Conservation (phyloP, 2,888 invertebrate species). For the Buathra laborator region DNA sequence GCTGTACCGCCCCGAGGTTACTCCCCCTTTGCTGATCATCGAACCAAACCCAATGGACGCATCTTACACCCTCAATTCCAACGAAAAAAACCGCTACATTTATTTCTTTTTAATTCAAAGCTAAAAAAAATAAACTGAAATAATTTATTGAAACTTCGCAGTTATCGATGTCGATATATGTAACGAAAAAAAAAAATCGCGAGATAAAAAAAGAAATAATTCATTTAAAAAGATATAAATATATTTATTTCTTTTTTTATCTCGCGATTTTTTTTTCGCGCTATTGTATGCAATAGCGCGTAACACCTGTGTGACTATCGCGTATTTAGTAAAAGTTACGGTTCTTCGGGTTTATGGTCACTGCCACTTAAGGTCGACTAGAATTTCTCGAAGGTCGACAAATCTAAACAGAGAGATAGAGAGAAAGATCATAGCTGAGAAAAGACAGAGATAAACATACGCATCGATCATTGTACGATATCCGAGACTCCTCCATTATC, state of each 20-base stretch:
- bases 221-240: neutral
- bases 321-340: neutral
- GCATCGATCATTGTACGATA: neutral
- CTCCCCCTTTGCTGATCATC: constrained; percentile 26
- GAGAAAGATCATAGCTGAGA: neutral
- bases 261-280: too few relatives aligned
- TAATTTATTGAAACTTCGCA: neutral
- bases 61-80: neutral
- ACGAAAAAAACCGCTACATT: neutral
- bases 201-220: neutral
- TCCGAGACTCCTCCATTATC: neutral
- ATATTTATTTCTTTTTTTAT: too few relatives aligned
- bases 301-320: constrained; percentile 10
- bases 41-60: neutral
- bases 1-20: constrained; percentile 15
- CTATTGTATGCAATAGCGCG: neutral
- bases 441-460: neutral
- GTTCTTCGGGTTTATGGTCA: constrained; percentile 1
- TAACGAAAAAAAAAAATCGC: constrained; percentile 4
- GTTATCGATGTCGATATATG: neutral
- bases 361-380: constrained; percentile 7
- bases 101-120: neutral
- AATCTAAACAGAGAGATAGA: constrained; percentile 17
- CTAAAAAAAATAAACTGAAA: neutral
- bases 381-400: constrained; percentile 28